These are phyloP conservation scores for Cassiopea andromeda DNA, from an alignment of 30 jellyfish, hydroid and myxozoan species.

Conservation along the genomic window DNA sequence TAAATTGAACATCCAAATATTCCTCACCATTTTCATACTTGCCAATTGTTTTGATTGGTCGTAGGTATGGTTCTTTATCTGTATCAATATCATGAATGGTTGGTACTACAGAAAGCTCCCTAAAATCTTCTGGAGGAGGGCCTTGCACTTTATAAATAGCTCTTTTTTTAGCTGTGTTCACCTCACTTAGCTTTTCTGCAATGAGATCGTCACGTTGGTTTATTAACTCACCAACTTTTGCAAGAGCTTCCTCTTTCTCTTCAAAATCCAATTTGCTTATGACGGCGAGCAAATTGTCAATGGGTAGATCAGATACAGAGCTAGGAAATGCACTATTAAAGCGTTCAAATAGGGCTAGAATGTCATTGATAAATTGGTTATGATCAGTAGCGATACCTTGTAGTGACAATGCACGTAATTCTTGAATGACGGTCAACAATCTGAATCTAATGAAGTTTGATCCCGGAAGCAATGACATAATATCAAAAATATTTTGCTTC, in stretches of 20 bases:
- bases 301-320: conserved; percentile 34
- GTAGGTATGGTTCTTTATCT: conserved; percentile 38
- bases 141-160: not conserved
- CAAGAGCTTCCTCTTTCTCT: conserved; percentile 9
- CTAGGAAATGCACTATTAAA: conserved; percentile 17
- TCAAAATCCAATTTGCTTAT: conserved; percentile 2
- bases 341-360: conserved; percentile 15
- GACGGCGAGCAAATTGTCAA: conserved; percentile 5
- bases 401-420: not conserved
- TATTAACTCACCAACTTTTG: not conserved
- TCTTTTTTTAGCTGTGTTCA: not conserved
- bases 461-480: conserved; percentile 19
- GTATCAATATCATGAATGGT: conserved; percentile 34
- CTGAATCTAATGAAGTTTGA: not conserved
- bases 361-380: not conserved
- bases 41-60: conserved; percentile 77
- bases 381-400: not conserved
- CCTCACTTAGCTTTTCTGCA: not conserved
- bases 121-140: conserved; percentile 71
- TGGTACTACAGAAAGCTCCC: conserved; percentile 60
- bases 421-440: not conserved
- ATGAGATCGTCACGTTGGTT: conserved; percentile 13
- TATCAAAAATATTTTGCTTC: not conserved
- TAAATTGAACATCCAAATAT: conserved; percentile 67
- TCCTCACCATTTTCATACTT: conserved; percentile 43